Base-by-base conservation (phyloP, 2,113 vertebrate species). In the Penelope pileata region DNA sequence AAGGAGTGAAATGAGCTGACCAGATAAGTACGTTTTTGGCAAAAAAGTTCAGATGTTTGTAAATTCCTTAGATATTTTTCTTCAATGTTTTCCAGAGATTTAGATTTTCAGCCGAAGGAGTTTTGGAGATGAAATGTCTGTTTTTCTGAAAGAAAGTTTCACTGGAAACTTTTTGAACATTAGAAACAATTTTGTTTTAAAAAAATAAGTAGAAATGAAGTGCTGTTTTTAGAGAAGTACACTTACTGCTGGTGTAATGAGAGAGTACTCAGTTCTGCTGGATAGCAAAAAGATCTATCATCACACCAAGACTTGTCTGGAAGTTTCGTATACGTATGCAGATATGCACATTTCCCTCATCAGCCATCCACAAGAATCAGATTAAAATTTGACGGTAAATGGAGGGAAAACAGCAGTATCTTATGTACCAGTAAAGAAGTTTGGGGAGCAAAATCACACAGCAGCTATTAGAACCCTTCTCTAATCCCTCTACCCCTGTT, bases 381-480 rank as follows among this genome's bases (percentile, higher is more conserved):
- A 62, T 74, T 73, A 88, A 86, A 82, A 64, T 56, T 13, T 83
- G 10, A 8, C 1, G 1, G 17, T 10, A 60, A 19, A 23, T 47
- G 13, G 18, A 72, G 4, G 40, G 53, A 83, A 19, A 79, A 9
- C 27, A 73, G 27, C 18, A 34, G 6, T 23, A 23, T 32, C 29
- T 83, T 18, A 42, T 0, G 2, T 45, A 36, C 18, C 32, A 67
- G 38, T 42, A 76, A 34, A 0, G 1, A 70, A 19, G 1, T 67
- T 30, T 8, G 6, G 32, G 34, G 15, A 30, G 10, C 24, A 83
- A 64, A 83, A 83, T 11, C 7, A 7, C 12, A 9, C 26, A 27
- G 6, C 21, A 93, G 30, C 4, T 36, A 21, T 48, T 17, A 12
- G 12, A 50, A 29, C 48, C 32, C 8, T 68, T 75, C 24, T 24